Base-by-base conservation (phyloP, 2,888 invertebrate genomes). In the Poecilobothrus nobilitatus region DNA sequence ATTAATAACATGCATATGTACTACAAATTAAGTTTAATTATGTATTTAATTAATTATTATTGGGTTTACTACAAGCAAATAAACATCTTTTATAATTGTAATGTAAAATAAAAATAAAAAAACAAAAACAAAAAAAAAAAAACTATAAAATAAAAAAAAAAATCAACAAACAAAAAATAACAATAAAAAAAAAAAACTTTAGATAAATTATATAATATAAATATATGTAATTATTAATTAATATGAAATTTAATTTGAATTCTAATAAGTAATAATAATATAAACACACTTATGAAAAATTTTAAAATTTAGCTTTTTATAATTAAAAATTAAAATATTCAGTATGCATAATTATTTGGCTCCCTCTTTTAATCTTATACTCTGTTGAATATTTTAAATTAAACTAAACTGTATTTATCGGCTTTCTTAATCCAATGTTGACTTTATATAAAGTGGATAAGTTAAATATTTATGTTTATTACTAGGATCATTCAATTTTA, bases 211-310 rank as follows among this genome's bases (percentile, higher is more conserved):
- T 53, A 18, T 18, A 15, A 53, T 53, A 53, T 53, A 53, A 12
- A 53, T 53, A 12, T 53, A 53, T 53, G 53, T 53, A 53, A 53
- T 53, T 53, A 53, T 8, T 53, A 53, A 53, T 53, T 53, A 53
- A 53, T 53, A 53, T 53, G n/a, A 53, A 53, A 53, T 53, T 37
- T 18, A 53, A 53, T 53, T 53, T 53, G 53, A n/a, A 53, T 18
- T 53, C 53, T 53, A 53, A 27, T 27, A n/a, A n/a, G n/a, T n/a
- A 27, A 27, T 27, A 27, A 27, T 53, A 53, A 53, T 53, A 53
- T 53, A 53, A 53, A 53, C n/a, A 41, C 41, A 53, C 53, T 53
- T 53, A 53, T 53, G 53, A 53, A n/a, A 53, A 53, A 53, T 53
- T 53, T 53, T 53, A 53, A 53, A 53, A 27, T 27, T 53, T 37